These are phyloP conservation scores for Alouatta palliata DNA, from an alignment of 2,113 vertebrate species.

Conservation along the genomic window DNA sequence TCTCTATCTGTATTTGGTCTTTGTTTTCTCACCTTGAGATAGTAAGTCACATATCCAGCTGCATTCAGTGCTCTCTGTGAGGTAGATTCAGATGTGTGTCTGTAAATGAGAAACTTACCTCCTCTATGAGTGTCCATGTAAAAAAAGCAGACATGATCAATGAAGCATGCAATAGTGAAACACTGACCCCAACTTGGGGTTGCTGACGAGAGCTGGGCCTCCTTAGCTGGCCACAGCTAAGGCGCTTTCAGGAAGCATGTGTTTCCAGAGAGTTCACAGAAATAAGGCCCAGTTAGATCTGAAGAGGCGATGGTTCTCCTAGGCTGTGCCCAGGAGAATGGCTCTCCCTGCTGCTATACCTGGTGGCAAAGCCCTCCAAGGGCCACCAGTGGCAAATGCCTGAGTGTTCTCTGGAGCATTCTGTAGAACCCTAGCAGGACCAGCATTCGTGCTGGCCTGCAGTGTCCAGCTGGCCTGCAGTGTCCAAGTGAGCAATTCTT, in stretches of 20 bases:
- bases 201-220: neutral
- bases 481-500: neutral
- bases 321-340: neutral
- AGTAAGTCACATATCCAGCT: neutral
- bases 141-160: neutral
- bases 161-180: neutral
- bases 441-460: neutral
- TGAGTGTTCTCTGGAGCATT: neutral
- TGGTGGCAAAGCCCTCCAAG: neutral
- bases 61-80: fast-evolving
- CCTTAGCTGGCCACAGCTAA: neutral
- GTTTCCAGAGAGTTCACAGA: neutral
- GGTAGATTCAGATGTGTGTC: neutral
- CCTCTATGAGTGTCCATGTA: neutral
- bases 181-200: neutral
- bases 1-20: neutral
- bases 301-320: neutral
- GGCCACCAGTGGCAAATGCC: neutral
- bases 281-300: neutral
- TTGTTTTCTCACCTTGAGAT: neutral
- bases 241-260: neutral
- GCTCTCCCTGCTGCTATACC: neutral
- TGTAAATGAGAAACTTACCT: neutral
- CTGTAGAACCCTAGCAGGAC: neutral
- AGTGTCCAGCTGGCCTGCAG: no score